phyloP scores from a whole-genome alignment of 2,888 invertebrate species.

The Silvanus unidentatus region DNA sequence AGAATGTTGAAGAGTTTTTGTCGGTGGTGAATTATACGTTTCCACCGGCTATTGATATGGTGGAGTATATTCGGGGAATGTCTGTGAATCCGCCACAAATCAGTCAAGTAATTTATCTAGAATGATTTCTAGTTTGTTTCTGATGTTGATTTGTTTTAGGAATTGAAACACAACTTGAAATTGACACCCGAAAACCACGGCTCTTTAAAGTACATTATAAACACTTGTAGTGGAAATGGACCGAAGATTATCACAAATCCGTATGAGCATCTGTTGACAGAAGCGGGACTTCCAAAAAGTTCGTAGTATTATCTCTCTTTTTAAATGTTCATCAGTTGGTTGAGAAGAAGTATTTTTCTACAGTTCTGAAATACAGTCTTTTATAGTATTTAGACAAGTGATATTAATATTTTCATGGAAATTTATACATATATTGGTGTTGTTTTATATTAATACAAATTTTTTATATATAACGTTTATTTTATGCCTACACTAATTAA shows the following conservation, averaged over 20 bases:
- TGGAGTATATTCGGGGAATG: constrained; percentile 56
- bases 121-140: neutral
- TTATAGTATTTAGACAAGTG: too few relatives aligned
- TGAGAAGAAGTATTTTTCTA: too few relatives aligned
- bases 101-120: constrained; percentile 15
- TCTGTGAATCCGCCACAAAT: constrained; percentile 25
- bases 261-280: constrained; percentile 49
- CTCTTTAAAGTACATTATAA: constrained; percentile 73
- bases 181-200: constrained; percentile 41
- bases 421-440: too few relatives aligned
- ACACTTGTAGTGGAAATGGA: constrained; percentile 77
- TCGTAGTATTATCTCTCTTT: neutral
- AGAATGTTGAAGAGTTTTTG: constrained; percentile 65
- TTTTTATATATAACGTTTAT: neutral
- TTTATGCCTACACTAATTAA: too few relatives aligned
- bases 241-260: constrained; percentile 53
- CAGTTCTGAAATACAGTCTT: constrained; percentile 2
- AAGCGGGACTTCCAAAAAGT: constrained; percentile 45
- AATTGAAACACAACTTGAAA: constrained; percentile 20
- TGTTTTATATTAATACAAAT: too few relatives aligned
- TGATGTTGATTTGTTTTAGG: constrained; percentile 19
- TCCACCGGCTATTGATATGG: constrained; percentile 55
- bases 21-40: constrained; percentile 66
- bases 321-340: neutral
- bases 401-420: too few relatives aligned